Percentiles rank a stretch among this genome's conserved stretches.
Evolutionary conservation across 2,113 vertebrate species (phyloP).

Genomic region (Mormyrus lacerda): DNA sequence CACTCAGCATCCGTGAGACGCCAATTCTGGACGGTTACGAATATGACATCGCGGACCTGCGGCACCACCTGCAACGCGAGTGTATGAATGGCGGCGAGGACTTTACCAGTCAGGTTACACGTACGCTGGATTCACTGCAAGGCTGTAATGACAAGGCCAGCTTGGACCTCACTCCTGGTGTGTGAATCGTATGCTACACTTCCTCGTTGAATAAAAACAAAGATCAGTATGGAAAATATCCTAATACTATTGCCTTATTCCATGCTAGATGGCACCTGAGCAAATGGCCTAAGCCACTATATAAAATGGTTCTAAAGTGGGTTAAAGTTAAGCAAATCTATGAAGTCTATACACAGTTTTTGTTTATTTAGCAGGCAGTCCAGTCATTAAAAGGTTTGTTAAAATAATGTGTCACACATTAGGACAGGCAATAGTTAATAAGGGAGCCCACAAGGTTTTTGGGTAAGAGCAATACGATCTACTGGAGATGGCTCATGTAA

Average conservation of each 20-base stretch:
- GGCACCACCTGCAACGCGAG: conserved; percentile 92
- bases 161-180: conserved; percentile 93
- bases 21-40: conserved; percentile 96
- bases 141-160: conserved; percentile 90
- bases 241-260: background rate
- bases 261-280: background rate
- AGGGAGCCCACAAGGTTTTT: background rate
- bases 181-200: conserved; percentile 23
- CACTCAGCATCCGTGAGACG: conserved; percentile 93
- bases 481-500: background rate
- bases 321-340: background rate
- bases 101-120: conserved; percentile 90
- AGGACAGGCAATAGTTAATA: background rate
- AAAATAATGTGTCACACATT: background rate
- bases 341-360: background rate
- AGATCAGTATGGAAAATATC: background rate
- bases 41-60: conserved; percentile 92
- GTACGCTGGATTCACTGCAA: conserved; percentile 90
- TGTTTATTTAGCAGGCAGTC: background rate
- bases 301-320: background rate
- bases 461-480: background rate
- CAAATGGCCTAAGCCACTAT: too few relatives aligned
- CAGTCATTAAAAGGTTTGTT: background rate
- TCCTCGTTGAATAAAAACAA: background rate
- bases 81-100: conserved; percentile 98